These are phyloP conservation scores for Ceratina japonica DNA, from an alignment of 1,140 invertebrate species.

Conservation along the genomic window DNA sequence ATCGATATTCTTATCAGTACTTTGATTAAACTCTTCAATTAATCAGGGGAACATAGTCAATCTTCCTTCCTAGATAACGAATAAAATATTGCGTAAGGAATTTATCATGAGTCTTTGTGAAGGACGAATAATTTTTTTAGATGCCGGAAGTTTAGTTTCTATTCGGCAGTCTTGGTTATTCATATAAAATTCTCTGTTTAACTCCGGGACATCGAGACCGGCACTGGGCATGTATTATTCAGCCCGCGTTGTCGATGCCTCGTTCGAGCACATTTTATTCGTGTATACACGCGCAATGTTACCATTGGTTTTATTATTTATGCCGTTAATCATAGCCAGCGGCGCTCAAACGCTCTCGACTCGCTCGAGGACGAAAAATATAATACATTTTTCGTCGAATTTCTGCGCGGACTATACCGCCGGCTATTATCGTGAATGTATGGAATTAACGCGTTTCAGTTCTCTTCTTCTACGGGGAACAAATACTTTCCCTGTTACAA, in stretches of 20 bases:
- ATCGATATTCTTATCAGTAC: too few relatives aligned
- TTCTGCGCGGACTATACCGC: background rate
- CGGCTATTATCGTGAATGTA: background rate
- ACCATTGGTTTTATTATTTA: conserved; percentile 49
- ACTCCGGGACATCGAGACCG: conserved; percentile 18
- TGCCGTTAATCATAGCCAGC: conserved; percentile 27
- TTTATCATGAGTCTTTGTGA: too few relatives aligned
- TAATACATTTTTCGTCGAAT: background rate
- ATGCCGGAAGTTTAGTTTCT: too few relatives aligned
- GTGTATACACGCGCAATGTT: conserved; percentile 35
- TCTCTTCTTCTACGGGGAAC: background rate
- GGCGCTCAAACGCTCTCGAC: background rate
- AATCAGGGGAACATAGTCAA: too few relatives aligned
- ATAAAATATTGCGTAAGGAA: too few relatives aligned
- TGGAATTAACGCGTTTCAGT: conserved; percentile 5
- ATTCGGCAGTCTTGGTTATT: too few relatives aligned
- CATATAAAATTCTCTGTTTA: too few relatives aligned
- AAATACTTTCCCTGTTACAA: background rate
- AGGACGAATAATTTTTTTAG: too few relatives aligned
- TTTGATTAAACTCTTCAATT: too few relatives aligned
- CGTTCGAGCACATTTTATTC: conserved; percentile 41
- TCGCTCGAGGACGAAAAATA: conserved; percentile 3
- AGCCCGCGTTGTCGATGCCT: conserved; percentile 34
- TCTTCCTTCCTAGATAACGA: too few relatives aligned
- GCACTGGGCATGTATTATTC: conserved; percentile 49